Evolutionary conservation across 2,797 vertebrate species (phyloP).

Genomic region (Bradypus variegatus): DNA sequence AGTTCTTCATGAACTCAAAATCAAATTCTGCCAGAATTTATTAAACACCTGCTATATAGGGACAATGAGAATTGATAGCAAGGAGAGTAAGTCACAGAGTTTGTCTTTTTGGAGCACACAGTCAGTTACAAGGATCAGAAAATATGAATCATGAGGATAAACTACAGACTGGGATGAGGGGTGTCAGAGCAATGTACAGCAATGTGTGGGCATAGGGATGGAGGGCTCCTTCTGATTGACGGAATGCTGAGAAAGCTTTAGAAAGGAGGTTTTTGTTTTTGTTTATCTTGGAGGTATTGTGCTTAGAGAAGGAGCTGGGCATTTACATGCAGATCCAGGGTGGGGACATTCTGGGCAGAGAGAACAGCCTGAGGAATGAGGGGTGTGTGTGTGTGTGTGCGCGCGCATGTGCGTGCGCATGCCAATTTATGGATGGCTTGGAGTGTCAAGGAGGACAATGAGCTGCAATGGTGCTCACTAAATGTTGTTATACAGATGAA

Average conservation of each 20-base stretch:
- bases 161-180: background rate
- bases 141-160: background rate
- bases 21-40: background rate
- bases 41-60: background rate
- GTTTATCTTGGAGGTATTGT: background rate
- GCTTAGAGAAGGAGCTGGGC: background rate
- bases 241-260: background rate
- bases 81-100: background rate
- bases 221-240: background rate
- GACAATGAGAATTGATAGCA: background rate
- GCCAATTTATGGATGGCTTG: background rate
- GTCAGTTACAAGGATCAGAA: slow-evolving; percentile 21
- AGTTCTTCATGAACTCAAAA: background rate
- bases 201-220: background rate
- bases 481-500: background rate
- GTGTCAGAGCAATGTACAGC: background rate
- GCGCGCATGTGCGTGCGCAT: too few relatives aligned
- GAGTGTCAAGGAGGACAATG: background rate
- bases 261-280: background rate
- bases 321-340: background rate
- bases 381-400: background rate
- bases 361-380: background rate
- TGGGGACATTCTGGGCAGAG: background rate
- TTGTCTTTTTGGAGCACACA: background rate
- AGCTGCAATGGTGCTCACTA: background rate